A percentile compares a stretch with the other conserved stretches of the same genome.
phyloP scores from a whole-genome alignment of 2,888 invertebrate genomes.

The Lycocerus yunnanus region DNA sequence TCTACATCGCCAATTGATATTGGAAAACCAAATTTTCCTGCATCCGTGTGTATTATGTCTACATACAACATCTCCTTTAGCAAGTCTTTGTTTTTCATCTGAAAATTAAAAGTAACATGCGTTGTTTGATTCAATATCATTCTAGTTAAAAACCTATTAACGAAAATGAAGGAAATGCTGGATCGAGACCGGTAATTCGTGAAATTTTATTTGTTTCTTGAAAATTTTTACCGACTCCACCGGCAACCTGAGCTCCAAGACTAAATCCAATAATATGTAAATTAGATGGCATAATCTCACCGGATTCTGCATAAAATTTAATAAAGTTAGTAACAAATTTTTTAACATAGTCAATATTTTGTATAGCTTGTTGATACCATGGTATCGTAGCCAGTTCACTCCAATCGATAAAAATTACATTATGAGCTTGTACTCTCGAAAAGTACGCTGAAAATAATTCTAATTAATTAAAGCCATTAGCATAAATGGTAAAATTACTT shows the following conservation, averaged over 20 bases:
- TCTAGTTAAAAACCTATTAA: neutral
- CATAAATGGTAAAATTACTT: constrained; percentile 1
- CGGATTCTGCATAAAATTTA: constrained; percentile 63
- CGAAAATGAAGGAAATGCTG: constrained; percentile 78
- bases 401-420: constrained; percentile 81
- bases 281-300: constrained; percentile 64
- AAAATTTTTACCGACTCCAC: constrained; percentile 74
- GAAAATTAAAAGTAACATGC: neutral
- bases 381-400: constrained; percentile 73
- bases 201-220: constrained; percentile 48
- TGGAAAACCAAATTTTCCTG: constrained; percentile 62
- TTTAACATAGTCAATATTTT: constrained; percentile 71
- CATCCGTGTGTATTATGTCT: constrained; percentile 67
- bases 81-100: neutral
- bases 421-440: constrained; percentile 63
- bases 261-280: constrained; percentile 74
- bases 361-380: constrained; percentile 77
- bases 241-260: constrained; percentile 75
- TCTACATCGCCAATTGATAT: constrained; percentile 63
- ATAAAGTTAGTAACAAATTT: constrained; percentile 68
- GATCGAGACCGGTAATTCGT: constrained; percentile 65
- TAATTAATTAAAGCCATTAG: constrained; percentile 8
- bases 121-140: neutral
- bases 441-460: constrained; percentile 57
- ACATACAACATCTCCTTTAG: constrained; percentile 60